A percentile compares a stretch with the other conserved stretches of the same genome.
phyloP scores from a whole-genome alignment of 1,140 invertebrate species.

The Sinonovacula constricta region DNA sequence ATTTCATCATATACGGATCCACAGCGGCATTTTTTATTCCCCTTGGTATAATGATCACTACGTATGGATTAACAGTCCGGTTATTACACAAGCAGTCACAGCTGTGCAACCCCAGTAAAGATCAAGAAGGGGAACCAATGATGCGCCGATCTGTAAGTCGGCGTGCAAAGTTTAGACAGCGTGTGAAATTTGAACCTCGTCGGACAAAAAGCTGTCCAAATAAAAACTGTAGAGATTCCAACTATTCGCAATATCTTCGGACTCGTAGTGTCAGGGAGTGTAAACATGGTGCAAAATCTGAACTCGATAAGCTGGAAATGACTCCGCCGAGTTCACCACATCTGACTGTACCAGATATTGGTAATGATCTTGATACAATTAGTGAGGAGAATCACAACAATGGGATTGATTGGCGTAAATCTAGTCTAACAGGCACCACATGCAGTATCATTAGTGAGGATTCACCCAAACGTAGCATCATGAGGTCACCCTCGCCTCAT shows the following conservation, averaged over 20 bases:
- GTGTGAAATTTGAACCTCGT: slow-evolving; percentile 56
- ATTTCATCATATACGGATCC: slow-evolving; percentile 94
- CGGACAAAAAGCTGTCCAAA: slow-evolving; percentile 41
- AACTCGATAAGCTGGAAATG: neutral
- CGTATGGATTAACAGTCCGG: slow-evolving; percentile 93
- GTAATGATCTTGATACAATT: slow-evolving; percentile 10
- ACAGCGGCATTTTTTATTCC: slow-evolving; percentile 98
- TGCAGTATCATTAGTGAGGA: slow-evolving; percentile 13
- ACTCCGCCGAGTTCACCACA: slow-evolving; percentile 40
- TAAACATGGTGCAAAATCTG: neutral
- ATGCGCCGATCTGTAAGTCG: slow-evolving; percentile 67
- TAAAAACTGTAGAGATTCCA: slow-evolving; percentile 17
- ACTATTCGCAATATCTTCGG: neutral
- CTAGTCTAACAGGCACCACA: slow-evolving; percentile 23
- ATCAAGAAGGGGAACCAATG: slow-evolving; percentile 67
- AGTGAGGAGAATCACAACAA: slow-evolving; percentile 47
- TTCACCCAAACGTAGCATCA: slow-evolving; percentile 46
- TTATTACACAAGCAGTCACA: slow-evolving; percentile 70
- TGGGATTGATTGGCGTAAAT: slow-evolving; percentile 37
- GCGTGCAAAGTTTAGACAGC: slow-evolving; percentile 50
- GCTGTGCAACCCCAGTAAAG: slow-evolving; percentile 57
- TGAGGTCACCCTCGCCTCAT: neutral
- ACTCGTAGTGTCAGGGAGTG: slow-evolving; percentile 18
- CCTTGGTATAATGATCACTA: slow-evolving; percentile 94
- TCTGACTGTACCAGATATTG: neutral